Conservation (phyloP, 1,140 invertebrate genomes). For the Zaprionus ghesquierei region DNA sequence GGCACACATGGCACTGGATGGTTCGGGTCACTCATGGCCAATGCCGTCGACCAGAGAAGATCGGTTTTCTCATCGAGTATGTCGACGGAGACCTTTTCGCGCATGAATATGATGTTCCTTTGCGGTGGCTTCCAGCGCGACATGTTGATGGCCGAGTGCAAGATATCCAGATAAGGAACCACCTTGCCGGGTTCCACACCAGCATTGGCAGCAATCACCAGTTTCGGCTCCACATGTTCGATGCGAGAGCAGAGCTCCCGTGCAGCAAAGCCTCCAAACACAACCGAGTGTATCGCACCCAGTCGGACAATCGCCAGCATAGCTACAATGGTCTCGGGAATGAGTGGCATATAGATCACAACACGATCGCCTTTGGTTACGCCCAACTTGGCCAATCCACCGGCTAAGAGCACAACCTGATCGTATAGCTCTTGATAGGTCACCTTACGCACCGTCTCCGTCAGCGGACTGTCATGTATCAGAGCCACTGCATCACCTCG, state of each 20-base stretch:
- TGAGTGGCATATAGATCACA: constrained; percentile 95
- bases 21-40: constrained; percentile 83
- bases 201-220: constrained; percentile 94
- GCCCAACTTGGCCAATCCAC: constrained; percentile 88
- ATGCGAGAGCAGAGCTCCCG: constrained; percentile 93
- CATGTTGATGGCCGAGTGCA: constrained; percentile 92
- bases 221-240: constrained; percentile 92
- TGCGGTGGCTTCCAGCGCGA: constrained; percentile 87
- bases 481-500: constrained; percentile 90
- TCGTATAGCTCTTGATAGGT: constrained; percentile 92
- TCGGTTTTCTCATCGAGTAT: constrained; percentile 86
- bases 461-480: constrained; percentile 95
- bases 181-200: constrained; percentile 94
- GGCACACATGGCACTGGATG: constrained; percentile 91
- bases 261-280: constrained; percentile 95
- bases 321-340: constrained; percentile 93
- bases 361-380: constrained; percentile 88
- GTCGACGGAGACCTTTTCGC: constrained; percentile 87
- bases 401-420: constrained; percentile 90
- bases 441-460: constrained; percentile 88
- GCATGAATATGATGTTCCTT: constrained; percentile 90
- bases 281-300: constrained; percentile 93
- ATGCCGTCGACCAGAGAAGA: constrained; percentile 89
- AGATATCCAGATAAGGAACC: constrained; percentile 93
- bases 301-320: constrained; percentile 92